Evolutionary conservation across 92 coral and sea anemone species (phyloP).

Genomic region (Parazoanthus atlanticus): DNA sequence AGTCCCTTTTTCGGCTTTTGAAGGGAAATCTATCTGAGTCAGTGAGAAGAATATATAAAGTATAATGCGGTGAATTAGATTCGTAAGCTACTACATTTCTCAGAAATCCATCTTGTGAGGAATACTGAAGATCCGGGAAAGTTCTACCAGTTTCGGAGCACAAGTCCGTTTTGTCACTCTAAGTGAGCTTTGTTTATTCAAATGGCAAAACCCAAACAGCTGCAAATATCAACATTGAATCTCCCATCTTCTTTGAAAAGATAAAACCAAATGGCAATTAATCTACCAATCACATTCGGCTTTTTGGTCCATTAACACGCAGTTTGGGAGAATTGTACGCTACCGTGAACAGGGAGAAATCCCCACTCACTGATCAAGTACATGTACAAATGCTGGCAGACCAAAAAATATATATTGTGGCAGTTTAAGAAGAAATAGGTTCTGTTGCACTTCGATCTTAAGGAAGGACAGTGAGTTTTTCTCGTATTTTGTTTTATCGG

Average conservation of each 20-base stretch:
- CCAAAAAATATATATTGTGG: neutral
- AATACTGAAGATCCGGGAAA: neutral
- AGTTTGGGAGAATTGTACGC: slow-evolving; percentile 45
- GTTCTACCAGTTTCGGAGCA: neutral
- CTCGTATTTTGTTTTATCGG: slow-evolving; percentile 5
- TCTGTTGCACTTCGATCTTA: neutral
- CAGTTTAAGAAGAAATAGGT: neutral
- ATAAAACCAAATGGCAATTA: slow-evolving; percentile 28
- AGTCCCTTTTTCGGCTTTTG: neutral
- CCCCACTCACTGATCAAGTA: neutral
- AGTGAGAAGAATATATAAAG: too few species aligned
- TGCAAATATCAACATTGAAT: slow-evolving; percentile 27
- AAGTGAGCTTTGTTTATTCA: slow-evolving; percentile 16
- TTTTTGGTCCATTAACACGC: slow-evolving; percentile 29
- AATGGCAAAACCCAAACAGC: slow-evolving; percentile 14
- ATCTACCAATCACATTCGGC: slow-evolving; percentile 33
- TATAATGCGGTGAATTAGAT: neutral
- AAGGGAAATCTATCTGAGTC: too few species aligned
- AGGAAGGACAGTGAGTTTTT: neutral
- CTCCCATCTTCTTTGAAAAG: slow-evolving; percentile 36
- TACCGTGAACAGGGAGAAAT: slow-evolving; percentile 9
- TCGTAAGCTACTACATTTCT: neutral
- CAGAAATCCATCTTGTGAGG: neutral
- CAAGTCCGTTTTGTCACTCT: neutral
- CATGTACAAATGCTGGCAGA: neutral